Conservation (phyloP, 2,113 vertebrate species). For the Oryzias melastigma region DNA sequence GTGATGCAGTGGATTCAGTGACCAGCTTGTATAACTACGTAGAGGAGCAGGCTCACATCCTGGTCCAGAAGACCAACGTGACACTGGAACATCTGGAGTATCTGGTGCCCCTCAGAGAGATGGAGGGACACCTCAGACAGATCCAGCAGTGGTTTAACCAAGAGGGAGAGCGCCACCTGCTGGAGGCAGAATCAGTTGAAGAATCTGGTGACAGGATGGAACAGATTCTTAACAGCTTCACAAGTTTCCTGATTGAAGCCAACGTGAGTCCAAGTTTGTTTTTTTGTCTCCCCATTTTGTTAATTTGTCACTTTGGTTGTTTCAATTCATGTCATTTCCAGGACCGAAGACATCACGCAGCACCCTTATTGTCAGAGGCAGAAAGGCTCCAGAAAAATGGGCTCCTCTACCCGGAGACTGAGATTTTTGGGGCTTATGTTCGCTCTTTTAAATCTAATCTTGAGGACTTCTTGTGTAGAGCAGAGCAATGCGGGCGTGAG, state of each 20-base stretch:
- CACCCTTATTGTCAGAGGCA: conserved; percentile 80
- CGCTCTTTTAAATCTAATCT: conserved; percentile 78
- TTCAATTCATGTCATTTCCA: conserved; percentile 47
- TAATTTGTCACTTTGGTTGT: not conserved
- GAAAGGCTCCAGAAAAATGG: conserved; percentile 63
- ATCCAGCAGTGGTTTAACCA: conserved; percentile 84
- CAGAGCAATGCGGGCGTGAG: conserved; percentile 80
- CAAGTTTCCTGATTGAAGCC: conserved; percentile 84
- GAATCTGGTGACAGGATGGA: conserved; percentile 72
- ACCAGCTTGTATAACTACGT: conserved; percentile 82
- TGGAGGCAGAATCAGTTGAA: conserved; percentile 71
- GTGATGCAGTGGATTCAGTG: conserved; percentile 79
- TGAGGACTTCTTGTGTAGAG: conserved; percentile 79
- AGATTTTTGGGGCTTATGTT: conserved; percentile 66
- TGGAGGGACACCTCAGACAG: conserved; percentile 84
- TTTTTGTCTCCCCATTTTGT: not conserved
- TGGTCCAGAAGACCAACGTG: conserved; percentile 87
- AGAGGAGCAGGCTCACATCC: conserved; percentile 85
- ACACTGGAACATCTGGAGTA: conserved; percentile 84
- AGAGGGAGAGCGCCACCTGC: conserved; percentile 79
- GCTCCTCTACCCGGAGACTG: conserved; percentile 66
- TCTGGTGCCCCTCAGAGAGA: conserved; percentile 76
- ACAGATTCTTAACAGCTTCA: conserved; percentile 72
- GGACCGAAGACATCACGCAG: conserved; percentile 80
- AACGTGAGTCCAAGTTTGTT: conserved; percentile 71